phyloP scores from a whole-genome alignment of 2,888 invertebrate genomes.

The Balanococcus diminutus region DNA sequence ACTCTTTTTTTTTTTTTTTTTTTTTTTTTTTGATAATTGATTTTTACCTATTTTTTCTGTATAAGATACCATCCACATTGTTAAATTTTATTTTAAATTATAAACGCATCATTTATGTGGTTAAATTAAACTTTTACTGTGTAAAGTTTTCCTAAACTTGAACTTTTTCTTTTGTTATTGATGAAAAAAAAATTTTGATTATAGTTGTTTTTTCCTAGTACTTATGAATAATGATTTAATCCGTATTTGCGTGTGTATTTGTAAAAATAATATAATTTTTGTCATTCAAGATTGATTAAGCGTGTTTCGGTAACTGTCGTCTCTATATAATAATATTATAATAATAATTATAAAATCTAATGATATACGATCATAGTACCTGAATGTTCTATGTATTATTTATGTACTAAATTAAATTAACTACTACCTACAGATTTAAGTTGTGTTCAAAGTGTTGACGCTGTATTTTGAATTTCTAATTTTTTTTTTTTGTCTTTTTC shows the following conservation, averaged over 20 bases:
- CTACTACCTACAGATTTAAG: not conserved
- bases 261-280: slow-evolving; percentile 23
- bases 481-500: slow-evolving; percentile 3
- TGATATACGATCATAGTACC: slow-evolving; percentile 34
- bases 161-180: not conserved
- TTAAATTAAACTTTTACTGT: not conserved
- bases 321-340: not conserved
- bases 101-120: not conserved
- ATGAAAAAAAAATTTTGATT: not conserved
- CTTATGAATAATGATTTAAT: not conserved
- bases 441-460: slow-evolving; percentile 26
- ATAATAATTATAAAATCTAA: slow-evolving; percentile 21
- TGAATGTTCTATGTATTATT: slow-evolving; percentile 37
- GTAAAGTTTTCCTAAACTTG: not conserved
- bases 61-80: slow-evolving; percentile 15
- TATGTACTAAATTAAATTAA: not conserved
- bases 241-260: slow-evolving; percentile 23
- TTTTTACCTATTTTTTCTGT: not conserved
- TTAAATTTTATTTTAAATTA: not conserved
- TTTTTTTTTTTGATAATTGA: slow-evolving; percentile 15
- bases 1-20: not conserved
- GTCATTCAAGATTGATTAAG: slow-evolving; percentile 21
- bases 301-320: slow-evolving; percentile 23
- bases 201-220: not conserved
- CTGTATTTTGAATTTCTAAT: not conserved